These are phyloP conservation scores for Nesometra sesokonis DNA, from an alignment of 35 echinoderm and acorn worm species.

Conservation along the genomic window DNA sequence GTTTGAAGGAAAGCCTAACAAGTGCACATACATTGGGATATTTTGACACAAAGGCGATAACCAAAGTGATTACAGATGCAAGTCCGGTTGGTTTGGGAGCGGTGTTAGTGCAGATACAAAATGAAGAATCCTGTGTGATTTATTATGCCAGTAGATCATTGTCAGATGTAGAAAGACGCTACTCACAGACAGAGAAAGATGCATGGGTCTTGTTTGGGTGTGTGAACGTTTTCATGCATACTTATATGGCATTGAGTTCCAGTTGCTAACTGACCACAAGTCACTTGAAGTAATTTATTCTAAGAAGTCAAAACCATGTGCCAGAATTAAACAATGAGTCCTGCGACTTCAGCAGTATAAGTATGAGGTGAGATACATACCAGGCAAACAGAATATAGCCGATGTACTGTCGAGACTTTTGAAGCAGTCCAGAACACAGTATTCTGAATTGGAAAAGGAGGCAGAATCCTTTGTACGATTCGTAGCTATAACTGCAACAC, in stretches of 20 bases:
- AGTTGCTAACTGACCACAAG: constrained; percentile 46
- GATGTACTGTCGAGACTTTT: not conserved
- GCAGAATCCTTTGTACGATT: not conserved
- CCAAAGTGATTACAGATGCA: constrained; percentile 30
- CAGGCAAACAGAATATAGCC: constrained; percentile 4
- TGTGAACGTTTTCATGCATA: constrained; percentile 41
- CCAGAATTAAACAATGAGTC: constrained; percentile 21
- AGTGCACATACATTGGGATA: constrained; percentile 30
- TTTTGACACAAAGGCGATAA: constrained; percentile 32
- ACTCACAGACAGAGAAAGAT: constrained; percentile 51
- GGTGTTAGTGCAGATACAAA: constrained; percentile 11
- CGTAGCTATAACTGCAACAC: not conserved
- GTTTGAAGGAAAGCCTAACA: constrained; percentile 26
- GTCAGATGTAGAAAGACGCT: constrained; percentile 31
- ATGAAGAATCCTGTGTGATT: not conserved
- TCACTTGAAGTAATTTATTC: constrained; percentile 20
- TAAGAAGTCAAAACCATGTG: constrained; percentile 26
- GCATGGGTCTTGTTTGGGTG: constrained; percentile 38
- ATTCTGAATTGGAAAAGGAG: not conserved
- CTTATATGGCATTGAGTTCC: constrained; percentile 33
- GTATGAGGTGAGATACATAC: not conserved
- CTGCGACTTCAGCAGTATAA: constrained; percentile 10
- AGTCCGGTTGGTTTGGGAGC: constrained; percentile 42
- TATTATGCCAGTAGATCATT: constrained; percentile 26
- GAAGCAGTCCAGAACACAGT: not conserved